Evolutionary conservation across 1,140 invertebrate species (phyloP), one percentile per base, ranked within the genome.

Genomic region (Ptiloglossa arizonensis): DNA sequence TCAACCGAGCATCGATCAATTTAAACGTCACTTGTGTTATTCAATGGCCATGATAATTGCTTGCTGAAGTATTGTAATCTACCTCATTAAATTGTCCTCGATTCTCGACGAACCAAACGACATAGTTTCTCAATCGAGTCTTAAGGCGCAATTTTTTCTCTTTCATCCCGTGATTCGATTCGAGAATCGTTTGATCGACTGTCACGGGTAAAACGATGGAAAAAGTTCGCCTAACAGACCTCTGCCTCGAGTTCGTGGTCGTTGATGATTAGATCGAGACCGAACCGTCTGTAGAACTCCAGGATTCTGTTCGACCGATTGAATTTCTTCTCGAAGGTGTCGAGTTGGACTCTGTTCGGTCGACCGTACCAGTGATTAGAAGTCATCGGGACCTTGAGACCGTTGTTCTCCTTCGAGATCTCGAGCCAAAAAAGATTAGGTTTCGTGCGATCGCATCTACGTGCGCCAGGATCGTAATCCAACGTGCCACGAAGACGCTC

Each of bases 351-450:
- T 75, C 87, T 84, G 81, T 88, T 90, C 17, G 87, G 84, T 80
- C 85, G 81, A 64, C 88, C 86, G 80, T 91, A 85, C 81, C 87
- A 88, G 59, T 84, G 88, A 67, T 77, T 80, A 67, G 83, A 62
- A 74, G 82, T 86, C 70, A 87, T 83, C n/a, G 83, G 73, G 19
- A 91, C 81, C 67, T 70, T 81, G 67, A 82, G 85, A 72, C 54
- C 74, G 76, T 86, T 88, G 62, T 89, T 87, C 82, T 91, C 88
- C 29, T 89, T 76, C n/a, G 89, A 72, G 76, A 90, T 90, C 62
- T 73, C 75, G 15, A 60, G n/a, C 88, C 89, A 91, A 81, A 87
- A 83, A 52, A 84, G 67, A 52, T 32, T 71, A 15, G 59, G 78
- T 32, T 81, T 87, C 11, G 77, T 69, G 50, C 85, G 82, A 82